Base-by-base conservation (phyloP, 2,797 vertebrate genomes). In the Brotula barbata region DNA sequence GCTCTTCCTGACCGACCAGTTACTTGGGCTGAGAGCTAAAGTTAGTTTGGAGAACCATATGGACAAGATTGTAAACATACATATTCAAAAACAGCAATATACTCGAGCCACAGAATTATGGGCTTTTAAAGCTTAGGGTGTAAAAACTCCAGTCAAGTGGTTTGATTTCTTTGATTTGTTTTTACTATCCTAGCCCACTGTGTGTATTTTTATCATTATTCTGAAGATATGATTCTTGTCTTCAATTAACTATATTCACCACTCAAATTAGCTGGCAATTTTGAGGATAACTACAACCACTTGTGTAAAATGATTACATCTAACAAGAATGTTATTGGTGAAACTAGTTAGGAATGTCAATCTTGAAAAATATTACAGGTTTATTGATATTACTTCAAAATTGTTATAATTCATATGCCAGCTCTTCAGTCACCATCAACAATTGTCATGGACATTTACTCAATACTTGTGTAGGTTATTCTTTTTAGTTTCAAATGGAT, bases 401-500 rank as follows among this genome's bases (percentile, higher is more conserved):
- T n/a, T n/a, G n/a, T n/a, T n/a, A n/a, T n/a, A n/a, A n/a, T n/a
- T n/a, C n/a, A n/a, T n/a, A n/a, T n/a, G n/a, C n/a, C n/a, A n/a
- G n/a, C n/a, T n/a, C n/a, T n/a, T n/a, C n/a, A n/a, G n/a, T n/a
- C n/a, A n/a, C n/a, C n/a, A n/a, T n/a, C n/a, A n/a, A n/a, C n/a
- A n/a, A n/a, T n/a, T n/a, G n/a, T n/a, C n/a, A n/a, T n/a, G n/a
- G n/a, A n/a, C n/a, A n/a, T n/a, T n/a, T n/a, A n/a, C n/a, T n/a
- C n/a, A n/a, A n/a, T n/a, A n/a, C n/a, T n/a, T n/a, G n/a, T n/a
- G 39, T 39, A 55, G 36, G 40, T 36, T 55, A 68, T 72, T 17
- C 36, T 68, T 41, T 72, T 68, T 64, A 36, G 58, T 19, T 51
- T 65, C 48, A 42, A 21, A 65, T 54, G 57, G 14, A 61, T 45